Percentiles rank a stretch among this genome's conserved stretches.
Evolutionary conservation across 92 coral and sea anemone genomes (phyloP).

Genomic region (Heliopora coerulea): DNA sequence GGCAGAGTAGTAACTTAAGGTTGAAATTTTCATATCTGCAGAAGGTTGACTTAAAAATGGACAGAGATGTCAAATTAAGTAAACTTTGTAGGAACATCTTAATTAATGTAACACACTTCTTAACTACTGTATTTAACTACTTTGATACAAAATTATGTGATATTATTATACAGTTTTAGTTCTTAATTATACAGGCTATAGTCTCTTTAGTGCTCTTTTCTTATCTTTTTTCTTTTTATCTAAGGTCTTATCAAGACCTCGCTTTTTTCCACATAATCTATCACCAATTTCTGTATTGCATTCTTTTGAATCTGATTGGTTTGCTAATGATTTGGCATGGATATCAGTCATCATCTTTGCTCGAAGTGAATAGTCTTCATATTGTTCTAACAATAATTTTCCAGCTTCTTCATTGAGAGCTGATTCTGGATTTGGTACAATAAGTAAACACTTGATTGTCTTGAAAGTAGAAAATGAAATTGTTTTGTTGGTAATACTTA

Average conservation of each 20-base stretch:
- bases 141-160: conserved; percentile 1
- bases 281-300: conserved; percentile 53
- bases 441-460: conserved; percentile 95
- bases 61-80: too few species aligned
- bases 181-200: conserved; percentile 56
- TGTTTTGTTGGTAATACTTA: too few species aligned
- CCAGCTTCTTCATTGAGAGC: conserved; percentile 99
- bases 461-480: conserved; percentile 46
- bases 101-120: too few species aligned
- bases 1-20: too few species aligned
- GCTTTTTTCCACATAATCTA: conserved; percentile 75
- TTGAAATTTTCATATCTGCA: too few species aligned
- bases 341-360: conserved; percentile 94
- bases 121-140: too few species aligned
- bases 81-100: too few species aligned
- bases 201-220: conserved; percentile 87
- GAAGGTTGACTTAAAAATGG: too few species aligned
- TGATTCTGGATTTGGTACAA: conserved; percentile 97
- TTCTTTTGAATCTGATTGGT: conserved; percentile 41
- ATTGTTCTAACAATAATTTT: conserved; percentile 83
- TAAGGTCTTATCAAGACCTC: conserved; percentile 74
- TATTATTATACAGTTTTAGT: conserved; percentile 27
- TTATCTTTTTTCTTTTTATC: conserved; percentile 99
- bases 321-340: conserved; percentile 69
- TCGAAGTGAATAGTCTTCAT: conserved; percentile 93